Conservation (phyloP, 2,888 invertebrate species). For the Sialis fuliginosa region DNA sequence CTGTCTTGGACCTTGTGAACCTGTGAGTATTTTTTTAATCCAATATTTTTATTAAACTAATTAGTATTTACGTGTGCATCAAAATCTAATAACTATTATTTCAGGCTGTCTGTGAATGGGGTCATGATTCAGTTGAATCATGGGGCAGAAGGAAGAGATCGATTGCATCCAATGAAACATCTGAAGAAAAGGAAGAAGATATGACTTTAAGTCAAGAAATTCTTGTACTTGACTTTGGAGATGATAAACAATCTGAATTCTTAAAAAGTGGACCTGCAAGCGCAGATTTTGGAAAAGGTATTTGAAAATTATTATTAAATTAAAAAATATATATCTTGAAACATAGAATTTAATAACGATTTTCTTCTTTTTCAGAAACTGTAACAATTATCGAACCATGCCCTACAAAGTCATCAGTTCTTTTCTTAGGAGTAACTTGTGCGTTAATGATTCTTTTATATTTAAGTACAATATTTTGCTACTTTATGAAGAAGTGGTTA, state of each 20-base stretch:
- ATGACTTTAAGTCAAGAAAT: constrained; percentile 93
- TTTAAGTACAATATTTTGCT: constrained; percentile 81
- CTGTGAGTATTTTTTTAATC: constrained; percentile 37
- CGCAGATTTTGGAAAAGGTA: constrained; percentile 57
- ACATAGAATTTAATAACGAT: not conserved
- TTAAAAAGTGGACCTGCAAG: constrained; percentile 59
- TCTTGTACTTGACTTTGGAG: constrained; percentile 80
- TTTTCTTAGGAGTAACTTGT: constrained; percentile 79
- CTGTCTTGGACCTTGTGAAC: constrained; percentile 85
- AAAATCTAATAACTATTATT: constrained; percentile 12
- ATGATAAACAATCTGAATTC: constrained; percentile 71
- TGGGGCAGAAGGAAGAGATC: constrained; percentile 83
- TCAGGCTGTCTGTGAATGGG: constrained; percentile 81
- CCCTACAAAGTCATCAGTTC: constrained; percentile 80
- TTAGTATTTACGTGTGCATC: too few species aligned
- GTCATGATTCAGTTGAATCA: constrained; percentile 75
- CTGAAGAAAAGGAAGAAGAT: constrained; percentile 53
- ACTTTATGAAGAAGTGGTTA: constrained; percentile 86
- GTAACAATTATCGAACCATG: constrained; percentile 82
- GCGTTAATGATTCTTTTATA: constrained; percentile 76
- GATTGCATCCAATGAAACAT: constrained; percentile 39
- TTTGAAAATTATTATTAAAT: constrained; percentile 8
- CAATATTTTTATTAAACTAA: constrained; percentile 3
- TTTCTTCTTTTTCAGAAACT: constrained; percentile 44
- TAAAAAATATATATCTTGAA: not conserved